phyloP scores from a whole-genome alignment of 2,888 invertebrate species.

The Phortica magna region DNA sequence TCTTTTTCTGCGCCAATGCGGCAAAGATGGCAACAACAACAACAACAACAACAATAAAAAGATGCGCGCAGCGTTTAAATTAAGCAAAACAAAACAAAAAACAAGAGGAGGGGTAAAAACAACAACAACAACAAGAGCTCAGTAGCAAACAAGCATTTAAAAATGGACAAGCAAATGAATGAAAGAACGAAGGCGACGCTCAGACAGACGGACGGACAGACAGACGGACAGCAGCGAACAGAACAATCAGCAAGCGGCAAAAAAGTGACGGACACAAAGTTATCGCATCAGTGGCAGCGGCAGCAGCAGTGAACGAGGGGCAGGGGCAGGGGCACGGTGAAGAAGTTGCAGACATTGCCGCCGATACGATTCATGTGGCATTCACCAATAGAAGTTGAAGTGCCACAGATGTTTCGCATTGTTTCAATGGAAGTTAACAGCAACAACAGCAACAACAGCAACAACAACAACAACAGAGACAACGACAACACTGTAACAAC shows the following conservation, averaged over 20 bases:
- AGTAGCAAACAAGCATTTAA: background rate
- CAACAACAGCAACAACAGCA: background rate
- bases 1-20: background rate
- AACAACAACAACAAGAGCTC: background rate
- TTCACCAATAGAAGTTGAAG: conserved; percentile 33
- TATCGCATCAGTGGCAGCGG: conserved; percentile 9
- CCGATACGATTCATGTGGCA: background rate
- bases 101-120: background rate
- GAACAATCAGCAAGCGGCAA: conserved; percentile 8
- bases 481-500: background rate
- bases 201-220: background rate
- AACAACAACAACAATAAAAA: background rate
- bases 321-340: background rate
- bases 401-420: conserved; percentile 55
- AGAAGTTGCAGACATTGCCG: background rate
- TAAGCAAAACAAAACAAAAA: background rate
- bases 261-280: conserved; percentile 8
- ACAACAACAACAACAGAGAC: background rate
- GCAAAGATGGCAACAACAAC: conserved; percentile 3
- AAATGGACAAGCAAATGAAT: conserved; percentile 12
- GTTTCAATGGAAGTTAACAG: conserved; percentile 48
- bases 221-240: background rate
- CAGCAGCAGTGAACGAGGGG: background rate
- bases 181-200: background rate
- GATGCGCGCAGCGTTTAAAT: conserved; percentile 6